Conservation (phyloP, 1,140 invertebrate species). For the Aphelenchoides fujianensis region DNA sequence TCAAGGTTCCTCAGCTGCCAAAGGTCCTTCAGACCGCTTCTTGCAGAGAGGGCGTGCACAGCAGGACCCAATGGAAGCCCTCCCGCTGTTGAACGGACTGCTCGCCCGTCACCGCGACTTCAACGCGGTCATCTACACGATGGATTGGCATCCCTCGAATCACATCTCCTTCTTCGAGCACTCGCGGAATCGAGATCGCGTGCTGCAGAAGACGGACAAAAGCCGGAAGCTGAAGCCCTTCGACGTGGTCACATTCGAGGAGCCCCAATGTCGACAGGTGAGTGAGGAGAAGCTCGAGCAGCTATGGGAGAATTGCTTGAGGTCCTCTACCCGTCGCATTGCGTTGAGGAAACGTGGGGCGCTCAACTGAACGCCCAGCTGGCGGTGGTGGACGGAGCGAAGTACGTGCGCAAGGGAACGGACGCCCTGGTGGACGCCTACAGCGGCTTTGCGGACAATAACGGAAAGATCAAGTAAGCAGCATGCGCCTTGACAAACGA, state of each 20-base stretch:
- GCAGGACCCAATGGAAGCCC: slow-evolving; percentile 56
- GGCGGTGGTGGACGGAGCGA: slow-evolving; percentile 73
- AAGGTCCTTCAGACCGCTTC: background rate
- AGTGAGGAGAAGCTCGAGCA: background rate
- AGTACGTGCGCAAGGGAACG: slow-evolving; percentile 86
- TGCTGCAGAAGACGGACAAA: slow-evolving; percentile 74
- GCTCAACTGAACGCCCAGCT: slow-evolving; percentile 86
- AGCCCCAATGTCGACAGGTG: slow-evolving; percentile 68
- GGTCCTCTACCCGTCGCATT: slow-evolving; percentile 87
- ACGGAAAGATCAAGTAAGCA: slow-evolving; percentile 61
- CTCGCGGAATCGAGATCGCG: slow-evolving; percentile 69
- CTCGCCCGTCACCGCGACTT: slow-evolving; percentile 76
- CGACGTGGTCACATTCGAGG: slow-evolving; percentile 85
- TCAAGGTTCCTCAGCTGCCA: slow-evolving; percentile 66
- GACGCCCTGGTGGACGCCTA: slow-evolving; percentile 92
- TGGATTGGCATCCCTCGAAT: slow-evolving; percentile 93
- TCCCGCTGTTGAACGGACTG: slow-evolving; percentile 82
- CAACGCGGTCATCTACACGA: slow-evolving; percentile 86
- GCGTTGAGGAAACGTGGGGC: slow-evolving; percentile 89
- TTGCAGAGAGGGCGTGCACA: slow-evolving; percentile 50
- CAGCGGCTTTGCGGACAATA: slow-evolving; percentile 96
- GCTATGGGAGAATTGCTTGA: no score
- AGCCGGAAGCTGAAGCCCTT: slow-evolving; percentile 73
- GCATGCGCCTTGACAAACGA: slow-evolving; percentile 18
- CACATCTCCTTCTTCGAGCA: slow-evolving; percentile 80